Evolutionary conservation across 2,888 invertebrate species (phyloP).

Genomic region (Tiphia femorata): DNA sequence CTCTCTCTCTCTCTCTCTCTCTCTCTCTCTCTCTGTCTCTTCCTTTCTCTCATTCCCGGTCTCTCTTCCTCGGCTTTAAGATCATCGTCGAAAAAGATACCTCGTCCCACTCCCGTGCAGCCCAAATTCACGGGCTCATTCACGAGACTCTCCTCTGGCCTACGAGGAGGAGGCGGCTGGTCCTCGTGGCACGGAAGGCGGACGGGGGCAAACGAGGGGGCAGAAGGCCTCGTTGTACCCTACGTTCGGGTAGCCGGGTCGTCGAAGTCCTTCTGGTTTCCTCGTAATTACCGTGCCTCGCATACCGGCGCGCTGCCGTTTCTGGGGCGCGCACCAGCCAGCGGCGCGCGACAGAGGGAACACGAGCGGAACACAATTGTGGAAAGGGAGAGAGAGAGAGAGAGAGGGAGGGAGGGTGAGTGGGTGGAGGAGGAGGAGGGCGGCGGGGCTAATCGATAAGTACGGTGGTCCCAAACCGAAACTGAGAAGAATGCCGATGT

Average conservation of each 20-base stretch:
- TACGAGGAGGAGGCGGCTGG: no score
- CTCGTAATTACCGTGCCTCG: constrained; percentile 47
- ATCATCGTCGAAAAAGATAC: no score
- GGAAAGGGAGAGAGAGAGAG: constrained; percentile 37
- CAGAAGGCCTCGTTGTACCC: no score
- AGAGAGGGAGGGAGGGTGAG: neutral
- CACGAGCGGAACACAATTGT: constrained; percentile 48
- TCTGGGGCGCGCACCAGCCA: constrained; percentile 44
- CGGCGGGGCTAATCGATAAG: constrained; percentile 43
- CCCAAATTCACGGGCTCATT: no score
- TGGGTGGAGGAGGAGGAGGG: neutral
- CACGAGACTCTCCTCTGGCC: no score
- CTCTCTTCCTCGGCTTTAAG: constrained; percentile 7
- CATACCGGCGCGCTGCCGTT: constrained; percentile 41
- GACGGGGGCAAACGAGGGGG: no score
- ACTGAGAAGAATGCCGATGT: constrained; percentile 44
- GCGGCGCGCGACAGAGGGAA: constrained; percentile 44
- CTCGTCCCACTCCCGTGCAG: no score
- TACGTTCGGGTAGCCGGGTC: no score
- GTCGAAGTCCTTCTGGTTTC: constrained; percentile 29
- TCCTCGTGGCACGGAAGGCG: no score
- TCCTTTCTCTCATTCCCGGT: neutral
- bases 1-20: neutral
- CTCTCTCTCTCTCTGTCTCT: neutral
- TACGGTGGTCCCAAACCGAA: constrained; percentile 42